Evolutionary conservation across 2,113 vertebrate species (phyloP).

Genomic region (Passerina amoena): DNA sequence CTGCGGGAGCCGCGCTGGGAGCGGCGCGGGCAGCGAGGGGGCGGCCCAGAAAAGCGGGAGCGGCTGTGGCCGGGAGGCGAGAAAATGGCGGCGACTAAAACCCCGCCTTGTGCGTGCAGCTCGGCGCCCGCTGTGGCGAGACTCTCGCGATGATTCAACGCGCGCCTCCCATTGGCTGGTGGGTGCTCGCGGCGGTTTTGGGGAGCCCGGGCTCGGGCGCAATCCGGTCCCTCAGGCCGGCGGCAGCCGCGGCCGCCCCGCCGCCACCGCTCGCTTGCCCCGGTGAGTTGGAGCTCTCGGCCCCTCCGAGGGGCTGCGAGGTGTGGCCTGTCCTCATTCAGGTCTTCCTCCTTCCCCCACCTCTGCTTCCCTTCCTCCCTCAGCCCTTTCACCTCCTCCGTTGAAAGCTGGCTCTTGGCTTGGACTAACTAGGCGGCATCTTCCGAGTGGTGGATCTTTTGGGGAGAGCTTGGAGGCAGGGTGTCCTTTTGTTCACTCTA

Average conservation of each 20-base stretch:
- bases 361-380: not conserved
- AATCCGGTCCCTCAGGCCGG: accelerated
- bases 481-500: not conserved
- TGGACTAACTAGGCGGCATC: accelerated
- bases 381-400: no score
- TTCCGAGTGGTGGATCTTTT: not conserved
- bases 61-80: accelerated
- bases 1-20: no score
- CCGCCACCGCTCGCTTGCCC: no score
- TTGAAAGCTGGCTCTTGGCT: not conserved
- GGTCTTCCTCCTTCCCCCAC: accelerated
- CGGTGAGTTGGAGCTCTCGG: not conserved
- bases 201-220: not conserved
- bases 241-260: accelerated
- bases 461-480: no score
- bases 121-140: accelerated
- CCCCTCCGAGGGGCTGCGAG: no score
- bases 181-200: not conserved
- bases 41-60: not conserved
- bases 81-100: conserved; percentile 37
- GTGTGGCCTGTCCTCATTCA: not conserved
- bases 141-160: conserved; percentile 13
- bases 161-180: not conserved
- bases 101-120: not conserved
- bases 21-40: accelerated